These are phyloP conservation scores for Cotesia congregata DNA, from an alignment of 2,888 invertebrate genomes.

Conservation along the genomic window DNA sequence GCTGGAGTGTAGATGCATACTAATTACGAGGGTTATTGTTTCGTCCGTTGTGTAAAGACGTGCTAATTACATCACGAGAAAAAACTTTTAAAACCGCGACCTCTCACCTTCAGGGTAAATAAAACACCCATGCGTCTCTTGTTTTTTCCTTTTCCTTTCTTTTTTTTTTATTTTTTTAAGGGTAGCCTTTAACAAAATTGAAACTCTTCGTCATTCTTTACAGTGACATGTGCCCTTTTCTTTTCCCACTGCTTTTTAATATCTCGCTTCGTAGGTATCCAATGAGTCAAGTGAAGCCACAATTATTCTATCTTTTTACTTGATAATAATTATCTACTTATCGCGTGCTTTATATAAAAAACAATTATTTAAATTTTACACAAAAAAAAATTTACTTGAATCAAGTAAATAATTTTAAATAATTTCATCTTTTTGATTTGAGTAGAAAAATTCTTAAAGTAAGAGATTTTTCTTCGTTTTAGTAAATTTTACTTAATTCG, in stretches of 20 bases:
- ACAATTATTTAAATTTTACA: too few relatives aligned
- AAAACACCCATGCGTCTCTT: constrained; percentile 43
- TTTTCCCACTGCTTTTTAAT: constrained; percentile 32
- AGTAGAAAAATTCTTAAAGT: too few relatives aligned
- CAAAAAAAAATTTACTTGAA: too few relatives aligned
- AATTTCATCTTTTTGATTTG: too few relatives aligned
- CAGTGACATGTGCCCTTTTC: constrained; percentile 28
- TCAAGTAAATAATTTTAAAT: too few relatives aligned
- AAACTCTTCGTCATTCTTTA: constrained; percentile 12
- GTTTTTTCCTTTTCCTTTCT: not conserved
- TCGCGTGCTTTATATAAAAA: too few relatives aligned
- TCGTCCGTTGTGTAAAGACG: constrained; percentile 60
- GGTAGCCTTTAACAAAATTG: constrained; percentile 25
- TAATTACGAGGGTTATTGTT: constrained; percentile 65
- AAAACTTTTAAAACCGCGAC: constrained; percentile 50
- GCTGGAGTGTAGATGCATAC: constrained; percentile 55
- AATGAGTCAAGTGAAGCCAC: not conserved
- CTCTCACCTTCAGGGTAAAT: constrained; percentile 48
- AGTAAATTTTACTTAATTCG: too few relatives aligned
- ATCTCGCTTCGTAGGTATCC: constrained; percentile 7
- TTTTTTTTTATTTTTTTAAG: constrained; percentile 4
- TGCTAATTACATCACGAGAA: constrained; percentile 68
- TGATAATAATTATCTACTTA: too few relatives aligned
- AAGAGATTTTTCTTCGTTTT: too few relatives aligned
- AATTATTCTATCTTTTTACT: too few relatives aligned